Evolutionary conservation across 2,888 invertebrate species (phyloP).

Genomic region (Drosophila meridionalis): DNA sequence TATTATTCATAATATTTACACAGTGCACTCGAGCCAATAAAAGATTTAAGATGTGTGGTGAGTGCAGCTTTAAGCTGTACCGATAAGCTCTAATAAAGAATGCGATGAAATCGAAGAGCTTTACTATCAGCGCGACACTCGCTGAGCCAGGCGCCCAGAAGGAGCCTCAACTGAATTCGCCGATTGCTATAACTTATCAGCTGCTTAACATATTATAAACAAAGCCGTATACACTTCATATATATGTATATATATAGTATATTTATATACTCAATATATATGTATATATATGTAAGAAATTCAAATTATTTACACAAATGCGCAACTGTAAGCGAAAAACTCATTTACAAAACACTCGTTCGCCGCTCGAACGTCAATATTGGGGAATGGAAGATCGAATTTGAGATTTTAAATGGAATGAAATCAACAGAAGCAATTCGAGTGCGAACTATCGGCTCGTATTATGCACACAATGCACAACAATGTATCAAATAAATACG

Average conservation of each 20-base stretch:
- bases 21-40: not conserved
- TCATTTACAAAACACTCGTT: not conserved
- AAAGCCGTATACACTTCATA: not conserved
- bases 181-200: constrained; percentile 28
- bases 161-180: not conserved
- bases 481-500: not conserved
- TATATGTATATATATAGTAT: no score
- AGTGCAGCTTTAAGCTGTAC: not conserved
- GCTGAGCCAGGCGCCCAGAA: constrained; percentile 27
- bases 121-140: constrained; percentile 25
- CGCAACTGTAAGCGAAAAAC: constrained; percentile 13
- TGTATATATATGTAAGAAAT: not conserved
- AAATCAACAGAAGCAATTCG: not conserved
- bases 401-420: not conserved
- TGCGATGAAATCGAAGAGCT: not conserved
- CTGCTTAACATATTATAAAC: constrained; percentile 1
- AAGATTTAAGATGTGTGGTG: not conserved
- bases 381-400: not conserved
- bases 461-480: not conserved
- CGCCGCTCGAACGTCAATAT: not conserved
- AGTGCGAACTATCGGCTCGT: not conserved
- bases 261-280: no score
- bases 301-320: constrained; percentile 17
- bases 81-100: not conserved
- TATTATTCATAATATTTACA: not conserved